Conservation (phyloP, 2,797 vertebrate species). For the Sylvilagus floridanus region DNA sequence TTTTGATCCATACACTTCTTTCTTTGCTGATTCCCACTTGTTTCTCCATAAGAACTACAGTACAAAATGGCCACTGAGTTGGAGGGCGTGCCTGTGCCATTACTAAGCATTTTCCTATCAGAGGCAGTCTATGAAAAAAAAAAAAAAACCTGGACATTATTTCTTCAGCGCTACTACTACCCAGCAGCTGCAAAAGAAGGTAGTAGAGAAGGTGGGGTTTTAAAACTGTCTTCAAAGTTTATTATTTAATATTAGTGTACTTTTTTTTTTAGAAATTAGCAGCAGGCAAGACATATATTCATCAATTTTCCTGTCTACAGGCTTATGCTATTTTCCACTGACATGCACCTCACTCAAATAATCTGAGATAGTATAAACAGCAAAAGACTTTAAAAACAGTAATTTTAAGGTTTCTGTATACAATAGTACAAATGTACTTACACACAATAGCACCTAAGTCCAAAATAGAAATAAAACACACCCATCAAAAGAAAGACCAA, state of each 20-base stretch:
- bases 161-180: constrained; percentile 55
- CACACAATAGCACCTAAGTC: constrained; percentile 3
- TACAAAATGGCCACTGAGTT: constrained; percentile 77
- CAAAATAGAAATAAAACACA: constrained; percentile 45
- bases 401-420: not conserved
- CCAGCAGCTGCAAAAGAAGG: not conserved
- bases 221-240: constrained; percentile 32
- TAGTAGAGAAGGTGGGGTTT: not conserved
- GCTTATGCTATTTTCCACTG: constrained; percentile 55
- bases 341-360: constrained; percentile 26
- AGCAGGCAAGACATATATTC: constrained; percentile 40
- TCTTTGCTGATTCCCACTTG: constrained; percentile 68
- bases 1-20: constrained; percentile 23
- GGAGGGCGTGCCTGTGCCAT: constrained; percentile 71
- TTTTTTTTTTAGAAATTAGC: constrained; percentile 8
- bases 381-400: constrained; percentile 27
- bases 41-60: constrained; percentile 68
- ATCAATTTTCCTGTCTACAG: constrained; percentile 29
- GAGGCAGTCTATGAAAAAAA: constrained; percentile 67
- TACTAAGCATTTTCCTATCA: constrained; percentile 81
- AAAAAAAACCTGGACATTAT: constrained; percentile 65
- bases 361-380: not conserved
- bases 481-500: constrained; percentile 2
- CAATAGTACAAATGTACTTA: not conserved
- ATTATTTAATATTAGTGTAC: constrained; percentile 14